Base-by-base conservation (phyloP, 2,113 vertebrate genomes). In the Saimiri boliviensis region DNA sequence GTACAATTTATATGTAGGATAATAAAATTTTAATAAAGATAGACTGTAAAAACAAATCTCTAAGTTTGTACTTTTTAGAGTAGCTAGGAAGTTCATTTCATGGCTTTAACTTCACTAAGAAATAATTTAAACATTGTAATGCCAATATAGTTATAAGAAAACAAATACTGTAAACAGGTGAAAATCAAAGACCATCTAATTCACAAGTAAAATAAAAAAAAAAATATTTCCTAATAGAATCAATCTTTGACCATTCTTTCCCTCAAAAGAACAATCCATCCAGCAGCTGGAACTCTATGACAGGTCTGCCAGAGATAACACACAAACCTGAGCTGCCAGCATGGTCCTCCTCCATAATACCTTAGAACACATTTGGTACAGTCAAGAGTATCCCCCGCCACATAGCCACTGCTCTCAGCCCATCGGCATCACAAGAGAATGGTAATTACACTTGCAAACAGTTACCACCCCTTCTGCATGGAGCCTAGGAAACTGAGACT, bases 11-110 rank as follows among this genome's bases (percentile, higher is more conserved):
- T 60, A 74, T 3, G 10, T 49, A 96, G 0, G 9, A 4, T 40
- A 86, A 68, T 42, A 87, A 93, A 77, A 82, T 27, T 73, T 58
- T 73, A 92, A 54, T 13, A 87, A 9, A 27, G 35, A 92, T 0
- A 96, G 2, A n/a, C 1, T 89, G 0, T 32, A 54, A 80, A 92
- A 71, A 73, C 63, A 27, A 86, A 60, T 20, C 23, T 74, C 56
- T 80, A 68, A 81, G 84, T 83, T 63, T 96, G 79, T 93, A 68
- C 32, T 52, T 77, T 92, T 96, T 79, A 56, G 35, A 97, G 95
- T 63, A 27, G 60, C 17, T 89, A 76, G 80, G 76, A 93, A 86
- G 13, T 91, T 71, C 30, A 87, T 70, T 70, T 92, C 35, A 84
- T 37, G 42, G 66, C 58, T 92, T 80, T 73, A 84, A 63, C 10